Percentiles rank a stretch among this genome's conserved stretches.
Conservation (phyloP, 2,797 vertebrate genomes). For the Acanthopagrus latus region DNA sequence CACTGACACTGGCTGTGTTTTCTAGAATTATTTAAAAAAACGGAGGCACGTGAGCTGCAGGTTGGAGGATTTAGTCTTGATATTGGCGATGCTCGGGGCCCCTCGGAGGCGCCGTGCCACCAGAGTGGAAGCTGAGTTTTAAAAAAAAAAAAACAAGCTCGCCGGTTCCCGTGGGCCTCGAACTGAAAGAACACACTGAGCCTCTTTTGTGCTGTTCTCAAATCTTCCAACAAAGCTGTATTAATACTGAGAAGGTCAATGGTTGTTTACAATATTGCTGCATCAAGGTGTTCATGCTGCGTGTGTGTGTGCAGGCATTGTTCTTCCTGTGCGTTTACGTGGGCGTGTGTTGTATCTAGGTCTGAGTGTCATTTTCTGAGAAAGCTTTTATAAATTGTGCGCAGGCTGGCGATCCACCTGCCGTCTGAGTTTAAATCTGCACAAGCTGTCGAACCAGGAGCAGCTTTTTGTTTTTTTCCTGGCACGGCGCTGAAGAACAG, state of each 20-base stretch:
- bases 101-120: constrained; percentile 15
- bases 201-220: constrained; percentile 50
- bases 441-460: constrained; percentile 35
- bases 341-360: neutral
- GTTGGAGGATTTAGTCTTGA: constrained; percentile 21
- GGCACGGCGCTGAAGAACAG: constrained; percentile 19
- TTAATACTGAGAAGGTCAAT: constrained; percentile 58
- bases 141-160: constrained; percentile 26
- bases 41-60: constrained; percentile 9
- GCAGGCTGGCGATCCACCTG: constrained; percentile 50
- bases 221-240: constrained; percentile 60
- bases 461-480: constrained; percentile 13
- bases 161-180: neutral
- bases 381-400: constrained; percentile 27
- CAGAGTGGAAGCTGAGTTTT: constrained; percentile 18
- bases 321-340: neutral
- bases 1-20: constrained; percentile 11
- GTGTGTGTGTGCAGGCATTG: neutral
- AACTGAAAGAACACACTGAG: constrained; percentile 44
- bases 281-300: neutral
- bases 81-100: neutral
- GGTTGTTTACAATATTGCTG: constrained; percentile 28
- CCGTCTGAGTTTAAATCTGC: constrained; percentile 46
- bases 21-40: no score
- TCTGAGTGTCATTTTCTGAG: constrained; percentile 3